Percentiles rank a stretch among this genome's conserved stretches.
phyloP scores from a whole-genome alignment of 2,888 invertebrate species.

The Ceriagrion tenellum region DNA sequence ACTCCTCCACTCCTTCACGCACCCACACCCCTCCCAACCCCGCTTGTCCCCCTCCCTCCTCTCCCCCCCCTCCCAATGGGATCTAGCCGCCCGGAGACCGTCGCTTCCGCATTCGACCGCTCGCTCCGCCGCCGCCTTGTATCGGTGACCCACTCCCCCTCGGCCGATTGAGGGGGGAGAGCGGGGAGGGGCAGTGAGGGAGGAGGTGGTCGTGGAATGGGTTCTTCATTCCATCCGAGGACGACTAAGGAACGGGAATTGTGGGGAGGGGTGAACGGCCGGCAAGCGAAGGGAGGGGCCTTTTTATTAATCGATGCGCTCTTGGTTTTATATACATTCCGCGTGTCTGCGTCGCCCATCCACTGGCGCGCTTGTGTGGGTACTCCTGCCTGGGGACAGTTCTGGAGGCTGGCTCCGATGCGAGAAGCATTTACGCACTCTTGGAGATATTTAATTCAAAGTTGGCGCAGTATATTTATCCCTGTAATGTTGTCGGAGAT shows the following conservation, averaged over 20 bases:
- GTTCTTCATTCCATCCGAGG: not conserved
- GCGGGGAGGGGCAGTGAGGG: not conserved
- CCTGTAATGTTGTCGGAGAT: no score
- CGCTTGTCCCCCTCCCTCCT: not conserved
- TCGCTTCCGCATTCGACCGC: constrained; percentile 15
- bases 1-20: not conserved
- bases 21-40: not conserved
- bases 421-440: no score
- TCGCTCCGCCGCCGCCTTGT: not conserved
- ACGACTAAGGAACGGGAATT: not conserved
- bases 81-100: not conserved
- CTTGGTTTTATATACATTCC: no score
- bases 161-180: no score
- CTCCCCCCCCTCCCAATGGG: not conserved
- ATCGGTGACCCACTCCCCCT: not conserved
- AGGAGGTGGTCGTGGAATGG: not conserved
- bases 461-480: no score
- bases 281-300: not conserved
- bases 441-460: no score
- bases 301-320: no score
- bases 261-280: not conserved
- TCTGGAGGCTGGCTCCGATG: no score
- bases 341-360: no score
- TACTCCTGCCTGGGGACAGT: no score
- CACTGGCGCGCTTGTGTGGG: no score